Conservation (phyloP, 2,113 vertebrate species). For the Pardalotus punctatus region DNA sequence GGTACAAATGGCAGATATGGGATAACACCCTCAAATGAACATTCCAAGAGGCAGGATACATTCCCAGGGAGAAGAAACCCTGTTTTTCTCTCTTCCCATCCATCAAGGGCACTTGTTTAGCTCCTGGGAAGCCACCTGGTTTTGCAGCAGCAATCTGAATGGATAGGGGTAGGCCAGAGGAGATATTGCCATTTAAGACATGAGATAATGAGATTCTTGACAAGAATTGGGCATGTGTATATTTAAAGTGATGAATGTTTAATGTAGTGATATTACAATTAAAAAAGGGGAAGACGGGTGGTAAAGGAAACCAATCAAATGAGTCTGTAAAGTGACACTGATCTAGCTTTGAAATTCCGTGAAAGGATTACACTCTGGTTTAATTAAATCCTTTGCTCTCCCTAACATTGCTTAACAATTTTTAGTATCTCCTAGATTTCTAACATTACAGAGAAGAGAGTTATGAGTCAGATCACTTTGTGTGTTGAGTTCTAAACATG, state of each 20-base stretch:
- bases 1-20: not conserved
- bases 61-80: not conserved
- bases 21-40: not conserved
- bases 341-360: slow-evolving; percentile 30
- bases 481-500: slow-evolving; percentile 14
- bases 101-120: not conserved
- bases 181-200: not conserved
- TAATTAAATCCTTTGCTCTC: slow-evolving; percentile 44
- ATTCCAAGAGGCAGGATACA: not conserved
- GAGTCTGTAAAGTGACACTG: not conserved
- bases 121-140: not conserved
- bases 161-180: not conserved
- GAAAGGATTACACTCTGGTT: slow-evolving; percentile 2
- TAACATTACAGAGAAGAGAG: not conserved
- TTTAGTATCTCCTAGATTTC: slow-evolving; percentile 45
- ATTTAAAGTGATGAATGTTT: not conserved
- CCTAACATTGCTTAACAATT: not conserved
- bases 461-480: slow-evolving; percentile 48
- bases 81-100: not conserved
- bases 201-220: not conserved
- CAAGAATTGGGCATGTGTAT: not conserved
- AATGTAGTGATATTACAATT: not conserved
- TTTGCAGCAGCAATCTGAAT: not conserved
- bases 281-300: not conserved
- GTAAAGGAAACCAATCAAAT: slow-evolving; percentile 13